Base-by-base conservation (phyloP, 2,888 invertebrate genomes). In the Eulithis testata region DNA sequence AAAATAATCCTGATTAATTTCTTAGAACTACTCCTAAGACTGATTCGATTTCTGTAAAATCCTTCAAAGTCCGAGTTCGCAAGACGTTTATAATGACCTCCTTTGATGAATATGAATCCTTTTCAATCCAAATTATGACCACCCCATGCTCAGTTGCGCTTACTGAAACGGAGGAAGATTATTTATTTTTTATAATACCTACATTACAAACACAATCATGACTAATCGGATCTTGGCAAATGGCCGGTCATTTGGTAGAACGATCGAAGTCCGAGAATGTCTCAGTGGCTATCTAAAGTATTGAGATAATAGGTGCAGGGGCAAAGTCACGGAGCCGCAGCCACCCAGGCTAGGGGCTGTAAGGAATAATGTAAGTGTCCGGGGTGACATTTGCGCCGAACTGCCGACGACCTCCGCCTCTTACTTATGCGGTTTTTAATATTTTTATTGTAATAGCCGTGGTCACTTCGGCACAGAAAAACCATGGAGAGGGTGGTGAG, bases 361-460 rank as follows among this genome's bases (percentile, higher is more conserved):
- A 78, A 80, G 84, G 91, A 87, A 91, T 93, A 92, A 92, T 93
- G 92, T 91, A 87, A 91, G 91, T 91, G 91, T 90, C 87, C 89
- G 82, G 80, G 90, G 92, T 89, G 92, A 93, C 93, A 93, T 93
- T 93, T 93, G 93, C 91, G 84, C 91, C 85, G 86, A 93, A 93
- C 91, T 90, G 90, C 93, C 90, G 88, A 76, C 89, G 92, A 92
- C 93, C 91, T 92, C 87, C 85, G 85, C 84, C 90, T 89, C 91
- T 91, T 92, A 92, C 92, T 93, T 92, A 92, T 93, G 90, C 91
- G 91, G 92, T 92, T 93, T 93, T 93, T 93, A 92, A 93, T 93
- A 93, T 93, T 95, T 95, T 95, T 95, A 95, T 95, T 95, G 95
- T 94, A 94, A 95, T 95, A 80, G 87, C 82, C 79, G 79, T 79